A percentile compares a stretch with the other conserved stretches of the same genome.
phyloP scores from a whole-genome alignment of 1,140 invertebrate species.

The Drosophila biarmipes region DNA sequence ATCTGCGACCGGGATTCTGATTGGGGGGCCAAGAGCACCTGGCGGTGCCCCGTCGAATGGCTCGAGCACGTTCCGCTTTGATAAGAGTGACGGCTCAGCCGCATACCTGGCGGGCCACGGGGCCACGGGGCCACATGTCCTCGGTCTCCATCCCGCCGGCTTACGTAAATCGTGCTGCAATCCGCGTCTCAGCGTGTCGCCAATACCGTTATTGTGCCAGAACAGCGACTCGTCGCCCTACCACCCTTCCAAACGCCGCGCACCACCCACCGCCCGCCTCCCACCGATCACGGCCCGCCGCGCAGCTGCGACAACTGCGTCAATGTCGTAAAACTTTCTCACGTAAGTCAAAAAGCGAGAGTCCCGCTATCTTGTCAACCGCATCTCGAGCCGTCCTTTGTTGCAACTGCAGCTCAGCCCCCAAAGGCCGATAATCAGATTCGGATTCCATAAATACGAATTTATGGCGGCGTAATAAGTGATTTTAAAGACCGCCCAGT shows the following conservation, averaged over 20 bases:
- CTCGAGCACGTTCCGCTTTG: conserved; percentile 62
- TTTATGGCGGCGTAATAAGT: conserved; percentile 47
- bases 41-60: conserved; percentile 39
- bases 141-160: conserved; percentile 33
- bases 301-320: conserved; percentile 57
- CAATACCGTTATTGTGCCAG: conserved; percentile 64
- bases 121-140: conserved; percentile 32
- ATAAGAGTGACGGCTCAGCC: conserved; percentile 42
- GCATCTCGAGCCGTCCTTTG: conserved; percentile 44
- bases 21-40: conserved; percentile 31
- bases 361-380: conserved; percentile 49
- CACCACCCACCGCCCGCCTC: conserved; percentile 6
- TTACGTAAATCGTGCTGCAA: conserved; percentile 63
- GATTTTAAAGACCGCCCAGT: conserved; percentile 30
- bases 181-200: conserved; percentile 61
- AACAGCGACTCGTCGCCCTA: neutral
- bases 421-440: neutral
- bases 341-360: conserved; percentile 70
- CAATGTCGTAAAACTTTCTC: conserved; percentile 76
- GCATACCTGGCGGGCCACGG: conserved; percentile 23
- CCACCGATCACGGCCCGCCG: conserved; percentile 2
- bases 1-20: conserved; percentile 24
- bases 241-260: neutral
- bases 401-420: conserved; percentile 4
- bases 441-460: conserved; percentile 35